phyloP scores from a whole-genome alignment of 53 echinoderm and acorn worm species.

The Arbacia lixula region DNA sequence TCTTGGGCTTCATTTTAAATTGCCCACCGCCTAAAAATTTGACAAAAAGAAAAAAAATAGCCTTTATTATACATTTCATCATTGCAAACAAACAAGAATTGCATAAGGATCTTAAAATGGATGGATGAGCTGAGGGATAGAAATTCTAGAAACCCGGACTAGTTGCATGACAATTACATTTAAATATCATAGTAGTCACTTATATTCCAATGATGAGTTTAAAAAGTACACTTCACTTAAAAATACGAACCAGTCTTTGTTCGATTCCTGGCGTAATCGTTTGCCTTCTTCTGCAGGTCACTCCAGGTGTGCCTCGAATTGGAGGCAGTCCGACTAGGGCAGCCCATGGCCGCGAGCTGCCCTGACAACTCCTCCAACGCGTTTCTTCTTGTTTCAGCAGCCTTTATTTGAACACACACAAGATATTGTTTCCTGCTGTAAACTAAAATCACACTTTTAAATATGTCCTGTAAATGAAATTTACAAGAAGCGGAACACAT shows the following conservation, averaged over 20 bases:
- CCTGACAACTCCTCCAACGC: not conserved
- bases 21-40: not conserved
- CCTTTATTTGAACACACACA: not conserved
- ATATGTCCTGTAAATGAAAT: not conserved
- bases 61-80: too few relatives aligned
- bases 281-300: slow-evolving; percentile 13
- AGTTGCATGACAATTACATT: too few relatives aligned
- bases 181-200: too few relatives aligned
- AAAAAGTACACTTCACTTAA: not conserved
- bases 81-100: too few relatives aligned
- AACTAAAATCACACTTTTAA: not conserved
- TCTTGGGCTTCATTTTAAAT: not conserved
- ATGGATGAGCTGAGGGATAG: too few relatives aligned
- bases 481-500: not conserved
- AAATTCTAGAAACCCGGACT: too few relatives aligned
- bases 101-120: too few relatives aligned
- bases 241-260: slow-evolving; percentile 13
- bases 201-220: too few relatives aligned
- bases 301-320: not conserved
- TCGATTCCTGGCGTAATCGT: not conserved
- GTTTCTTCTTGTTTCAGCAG: not conserved
- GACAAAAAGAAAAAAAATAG: not conserved
- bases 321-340: not conserved
- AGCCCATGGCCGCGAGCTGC: not conserved
- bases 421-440: not conserved